phyloP scores from a whole-genome alignment of 2,113 vertebrate species.

The Baryphthengus martii region DNA sequence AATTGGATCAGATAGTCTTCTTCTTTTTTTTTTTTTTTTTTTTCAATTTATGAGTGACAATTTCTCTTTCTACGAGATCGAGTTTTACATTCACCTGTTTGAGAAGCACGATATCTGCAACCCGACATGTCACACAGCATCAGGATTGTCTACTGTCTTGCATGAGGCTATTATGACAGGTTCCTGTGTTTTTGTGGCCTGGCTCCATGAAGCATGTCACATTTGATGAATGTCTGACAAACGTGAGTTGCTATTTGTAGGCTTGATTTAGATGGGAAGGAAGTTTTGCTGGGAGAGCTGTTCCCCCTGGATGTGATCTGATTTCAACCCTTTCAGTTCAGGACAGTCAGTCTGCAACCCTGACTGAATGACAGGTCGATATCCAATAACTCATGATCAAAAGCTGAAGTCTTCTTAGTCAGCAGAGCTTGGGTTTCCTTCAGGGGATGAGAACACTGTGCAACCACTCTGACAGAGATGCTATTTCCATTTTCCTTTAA shows the following conservation, averaged over 20 bases:
- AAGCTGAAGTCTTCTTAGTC: conserved; percentile 72
- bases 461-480: conserved; percentile 44
- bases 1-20: background rate
- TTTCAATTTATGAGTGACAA: background rate
- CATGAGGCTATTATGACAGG: conserved; percentile 30
- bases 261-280: conserved; percentile 57
- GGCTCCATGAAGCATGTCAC: conserved; percentile 56
- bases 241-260: conserved; percentile 62
- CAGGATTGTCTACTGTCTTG: background rate
- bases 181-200: conserved; percentile 40
- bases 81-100: background rate
- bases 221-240: conserved; percentile 68
- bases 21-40: background rate
- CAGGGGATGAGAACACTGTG: conserved; percentile 53
- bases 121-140: background rate
- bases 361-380: conserved; percentile 70
- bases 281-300: conserved; percentile 27
- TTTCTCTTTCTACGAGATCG: background rate
- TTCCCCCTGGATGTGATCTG: conserved; percentile 36
- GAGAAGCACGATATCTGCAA: background rate
- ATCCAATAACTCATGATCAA: conserved; percentile 75
- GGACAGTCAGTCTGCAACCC: conserved; percentile 53
- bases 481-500: conserved; percentile 69
- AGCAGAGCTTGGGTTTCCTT: conserved; percentile 70
- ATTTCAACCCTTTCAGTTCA: conserved; percentile 56